Percentiles rank a stretch among this genome's conserved stretches.
phyloP scores from a whole-genome alignment of 1,140 invertebrate genomes.

The Formica selysi region DNA sequence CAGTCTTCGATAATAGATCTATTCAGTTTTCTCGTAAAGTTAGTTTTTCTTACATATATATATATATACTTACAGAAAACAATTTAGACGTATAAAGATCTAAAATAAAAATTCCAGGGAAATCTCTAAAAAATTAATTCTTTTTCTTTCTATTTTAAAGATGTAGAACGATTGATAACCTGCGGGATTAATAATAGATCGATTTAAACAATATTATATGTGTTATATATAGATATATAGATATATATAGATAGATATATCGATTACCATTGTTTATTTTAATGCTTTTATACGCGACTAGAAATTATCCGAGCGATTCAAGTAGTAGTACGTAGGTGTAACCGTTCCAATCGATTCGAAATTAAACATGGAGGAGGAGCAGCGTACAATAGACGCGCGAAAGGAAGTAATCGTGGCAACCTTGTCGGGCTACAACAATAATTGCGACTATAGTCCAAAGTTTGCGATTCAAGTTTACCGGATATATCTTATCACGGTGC shows the following conservation, averaged over 20 bases:
- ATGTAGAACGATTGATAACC: not conserved
- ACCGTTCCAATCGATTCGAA: constrained; percentile 32
- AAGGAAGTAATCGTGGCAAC: constrained; percentile 13
- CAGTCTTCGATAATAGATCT: too few species aligned
- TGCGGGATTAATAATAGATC: not conserved
- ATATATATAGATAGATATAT: not conserved
- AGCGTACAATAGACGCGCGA: not conserved
- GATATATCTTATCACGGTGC: constrained; percentile 1
- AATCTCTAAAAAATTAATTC: not conserved
- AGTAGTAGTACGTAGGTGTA: not conserved
- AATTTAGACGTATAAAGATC: not conserved
- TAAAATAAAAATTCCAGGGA: not conserved
- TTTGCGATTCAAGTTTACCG: constrained; percentile 7
- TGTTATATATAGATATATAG: too few species aligned
- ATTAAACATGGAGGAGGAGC: constrained; percentile 22
- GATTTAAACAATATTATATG: not conserved
- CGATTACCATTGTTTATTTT: not conserved
- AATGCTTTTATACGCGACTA: not conserved
- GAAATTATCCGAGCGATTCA: constrained; percentile 19
- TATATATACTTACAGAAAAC: too few species aligned
- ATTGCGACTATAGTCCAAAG: constrained; percentile 11
- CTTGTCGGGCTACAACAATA: constrained; percentile 36
- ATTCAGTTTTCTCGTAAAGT: too few species aligned
- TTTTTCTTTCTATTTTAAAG: not conserved
- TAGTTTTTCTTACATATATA: too few species aligned